Percentiles rank a stretch among this genome's conserved stretches.
These are phyloP conservation scores for Phenacoccus solenopsis DNA, from an alignment of 1,140 invertebrate genomes.

Conservation along the genomic window DNA sequence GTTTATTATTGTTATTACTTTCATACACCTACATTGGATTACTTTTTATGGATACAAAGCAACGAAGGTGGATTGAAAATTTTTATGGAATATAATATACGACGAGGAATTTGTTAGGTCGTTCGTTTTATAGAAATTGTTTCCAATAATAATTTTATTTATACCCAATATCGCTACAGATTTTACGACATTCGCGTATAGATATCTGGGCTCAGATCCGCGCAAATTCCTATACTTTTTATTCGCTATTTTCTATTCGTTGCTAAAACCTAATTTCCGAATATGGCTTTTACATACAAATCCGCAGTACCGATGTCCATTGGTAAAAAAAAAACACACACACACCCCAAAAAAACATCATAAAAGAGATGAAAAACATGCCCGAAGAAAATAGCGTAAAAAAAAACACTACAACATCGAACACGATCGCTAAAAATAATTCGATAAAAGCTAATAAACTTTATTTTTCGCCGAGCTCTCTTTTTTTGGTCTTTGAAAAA, in stretches of 20 bases:
- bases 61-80: background rate
- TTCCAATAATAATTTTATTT: slow-evolving; percentile 4
- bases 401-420: background rate
- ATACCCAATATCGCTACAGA: background rate
- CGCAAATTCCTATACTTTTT: too few species aligned
- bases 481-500: background rate
- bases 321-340: too few species aligned
- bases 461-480: background rate
- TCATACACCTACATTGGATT: background rate
- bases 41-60: background rate
- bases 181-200: background rate
- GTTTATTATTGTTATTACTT: slow-evolving; percentile 3
- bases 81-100: slow-evolving; percentile 3
- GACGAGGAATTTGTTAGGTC: background rate
- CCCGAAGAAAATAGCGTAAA: too few species aligned
- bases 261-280: too few species aligned
- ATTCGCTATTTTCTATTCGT: too few species aligned
- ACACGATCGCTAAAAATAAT: background rate
- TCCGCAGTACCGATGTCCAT: too few species aligned
- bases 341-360: background rate
- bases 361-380: too few species aligned
- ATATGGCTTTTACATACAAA: too few species aligned
- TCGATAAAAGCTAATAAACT: background rate
- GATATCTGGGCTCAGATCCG: too few species aligned
- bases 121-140: slow-evolving; percentile 3